A percentile compares a stretch with the other conserved stretches of the same genome.
Conservation (phyloP, 2,888 invertebrate genomes). For the Phasia obesa region DNA sequence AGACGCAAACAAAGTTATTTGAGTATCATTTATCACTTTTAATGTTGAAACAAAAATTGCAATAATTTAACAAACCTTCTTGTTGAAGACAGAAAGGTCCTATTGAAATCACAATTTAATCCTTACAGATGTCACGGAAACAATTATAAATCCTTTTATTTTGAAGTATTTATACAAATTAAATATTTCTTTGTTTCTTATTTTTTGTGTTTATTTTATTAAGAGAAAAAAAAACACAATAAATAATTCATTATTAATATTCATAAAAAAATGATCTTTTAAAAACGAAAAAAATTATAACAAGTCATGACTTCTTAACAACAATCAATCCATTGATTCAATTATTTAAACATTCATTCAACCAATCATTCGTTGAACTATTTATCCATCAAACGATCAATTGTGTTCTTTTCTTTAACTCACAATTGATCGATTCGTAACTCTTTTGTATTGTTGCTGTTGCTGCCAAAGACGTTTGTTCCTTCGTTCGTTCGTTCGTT, state of each 20-base stretch:
- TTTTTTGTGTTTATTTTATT: too few relatives aligned
- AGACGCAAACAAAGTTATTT: too few relatives aligned
- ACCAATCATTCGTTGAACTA: conserved; percentile 47
- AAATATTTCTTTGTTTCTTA: conserved; percentile 16
- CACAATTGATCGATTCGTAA: conserved; percentile 61
- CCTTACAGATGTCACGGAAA: conserved; percentile 37
- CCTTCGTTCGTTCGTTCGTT: too few relatives aligned
- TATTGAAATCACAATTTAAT: conserved; percentile 13
- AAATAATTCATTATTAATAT: conserved; percentile 50
- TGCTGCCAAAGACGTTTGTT: conserved; percentile 19
- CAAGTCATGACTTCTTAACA: conserved; percentile 51
- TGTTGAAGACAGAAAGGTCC: neutral
- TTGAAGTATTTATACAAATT: neutral
- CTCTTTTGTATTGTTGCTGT: conserved; percentile 41
- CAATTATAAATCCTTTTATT: neutral
- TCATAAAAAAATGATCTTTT: conserved; percentile 2
- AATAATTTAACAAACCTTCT: neutral
- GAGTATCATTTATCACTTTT: too few relatives aligned
- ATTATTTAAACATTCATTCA: conserved; percentile 33
- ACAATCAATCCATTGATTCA: conserved; percentile 41
- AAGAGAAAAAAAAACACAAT: conserved; percentile 17
- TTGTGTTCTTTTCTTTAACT: conserved; percentile 23
- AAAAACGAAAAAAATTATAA: conserved; percentile 9
- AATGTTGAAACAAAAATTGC: neutral
- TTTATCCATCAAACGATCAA: conserved; percentile 61